Percentiles rank a stretch among this genome's conserved stretches.
phyloP scores from a whole-genome alignment of 1,140 invertebrate species.

The Aphaenogaster rudis region DNA sequence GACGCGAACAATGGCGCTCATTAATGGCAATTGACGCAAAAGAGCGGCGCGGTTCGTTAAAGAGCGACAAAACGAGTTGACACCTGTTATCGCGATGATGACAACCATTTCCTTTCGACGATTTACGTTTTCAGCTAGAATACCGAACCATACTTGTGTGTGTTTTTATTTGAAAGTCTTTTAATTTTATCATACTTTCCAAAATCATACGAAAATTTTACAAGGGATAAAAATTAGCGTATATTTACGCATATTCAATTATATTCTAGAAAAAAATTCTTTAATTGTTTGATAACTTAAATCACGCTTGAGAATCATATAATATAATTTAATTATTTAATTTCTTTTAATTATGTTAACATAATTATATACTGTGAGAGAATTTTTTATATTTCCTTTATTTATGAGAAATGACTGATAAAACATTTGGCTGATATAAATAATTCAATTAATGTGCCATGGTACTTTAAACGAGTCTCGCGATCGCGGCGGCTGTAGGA shows the following conservation, averaged over 20 bases:
- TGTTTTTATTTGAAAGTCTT: background rate
- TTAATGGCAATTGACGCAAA: conserved; percentile 42
- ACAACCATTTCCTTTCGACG: background rate
- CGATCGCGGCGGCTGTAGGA: conserved; percentile 15
- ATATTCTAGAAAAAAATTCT: background rate
- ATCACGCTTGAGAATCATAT: background rate
- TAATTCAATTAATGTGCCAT: conserved; percentile 4
- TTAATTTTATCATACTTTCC: background rate
- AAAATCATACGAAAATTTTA: conserved; percentile 14
- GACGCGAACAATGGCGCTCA: conserved; percentile 36
- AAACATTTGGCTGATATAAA: background rate
- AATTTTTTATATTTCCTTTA: background rate
- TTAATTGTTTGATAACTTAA: background rate
- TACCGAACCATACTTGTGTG: background rate
- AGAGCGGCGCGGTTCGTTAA: conserved; percentile 31
- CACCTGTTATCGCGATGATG: conserved; percentile 26
- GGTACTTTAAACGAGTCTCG: background rate
- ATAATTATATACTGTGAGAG: background rate
- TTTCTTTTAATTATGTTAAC: background rate
- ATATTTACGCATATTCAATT: background rate
- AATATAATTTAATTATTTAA: background rate
- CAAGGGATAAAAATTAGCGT: background rate
- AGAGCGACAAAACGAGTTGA: conserved; percentile 21
- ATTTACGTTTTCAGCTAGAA: conserved; percentile 4
- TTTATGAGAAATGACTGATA: background rate